Evolutionary conservation across 2,113 vertebrate species (phyloP), one percentile per base, ranked within the genome.

Genomic region (Gymnogyps californianus): DNA sequence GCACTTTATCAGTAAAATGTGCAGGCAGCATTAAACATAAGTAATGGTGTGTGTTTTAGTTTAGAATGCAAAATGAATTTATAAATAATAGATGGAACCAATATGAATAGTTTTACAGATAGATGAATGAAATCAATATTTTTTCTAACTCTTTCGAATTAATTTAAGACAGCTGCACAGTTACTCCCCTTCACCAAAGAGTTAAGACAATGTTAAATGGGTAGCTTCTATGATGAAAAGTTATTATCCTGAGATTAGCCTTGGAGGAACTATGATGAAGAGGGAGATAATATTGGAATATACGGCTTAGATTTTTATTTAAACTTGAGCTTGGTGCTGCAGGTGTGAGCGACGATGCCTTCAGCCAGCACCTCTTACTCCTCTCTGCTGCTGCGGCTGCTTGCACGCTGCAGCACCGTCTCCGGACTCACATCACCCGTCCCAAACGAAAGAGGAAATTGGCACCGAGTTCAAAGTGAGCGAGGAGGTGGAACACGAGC

Each of bases 61-160:
- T 91, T 66, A 26, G 95, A 85, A 89, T 80, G 77, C 66, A 85
- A 82, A 94, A 89, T 85, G 38, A 57, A 69, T 91, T 79, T 69
- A 44, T 72, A 76, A 89, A 70, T 91, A 80, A 66, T 80, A 58
- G 61, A 81, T 84, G 83, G 57, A 59, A 51, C 31, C 34, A 36
- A 54, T 91, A 10, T 54, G 79, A 88, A 61, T 78, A 26, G 40
- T 87, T 96, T 87, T 76, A 59, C 28, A 82, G 87, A 47, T 10
- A 79, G 77, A 91, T 79, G 11, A 91, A 94, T 62, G 46, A 47
- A 74, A 34, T 25, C 11, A 46, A 8, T 90, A 42, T 59, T 66
- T 76, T 87, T 72, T 10, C 66, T 52, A 87, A 61, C 54, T 65
- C 65, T 74, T 66, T 78, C 54, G 57, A 59, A 72, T 95, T 67